phyloP scores from a whole-genome alignment of 2,113 vertebrate species.

The Onychorhynchus coronatus region DNA sequence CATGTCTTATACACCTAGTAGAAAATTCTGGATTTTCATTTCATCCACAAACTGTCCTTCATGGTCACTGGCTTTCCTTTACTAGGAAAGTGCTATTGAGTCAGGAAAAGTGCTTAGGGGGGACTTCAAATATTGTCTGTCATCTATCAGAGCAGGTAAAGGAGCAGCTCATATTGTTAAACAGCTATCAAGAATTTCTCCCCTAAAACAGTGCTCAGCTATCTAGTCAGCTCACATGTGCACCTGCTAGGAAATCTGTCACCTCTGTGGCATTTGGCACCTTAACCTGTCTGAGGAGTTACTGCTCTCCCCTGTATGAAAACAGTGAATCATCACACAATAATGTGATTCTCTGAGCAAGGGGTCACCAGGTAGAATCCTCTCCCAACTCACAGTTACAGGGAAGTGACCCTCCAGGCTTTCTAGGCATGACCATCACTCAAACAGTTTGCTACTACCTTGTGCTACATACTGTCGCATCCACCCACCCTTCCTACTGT shows the following conservation, averaged over 20 bases:
- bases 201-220: not conserved
- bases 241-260: not conserved
- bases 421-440: not conserved
- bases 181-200: not conserved
- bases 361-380: not conserved
- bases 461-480: not conserved
- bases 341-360: not conserved
- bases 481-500: not conserved
- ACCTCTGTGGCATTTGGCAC: not conserved
- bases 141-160: not conserved
- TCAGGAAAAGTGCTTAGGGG: not conserved
- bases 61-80: not conserved
- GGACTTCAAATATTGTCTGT: not conserved
- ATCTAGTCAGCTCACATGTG: not conserved
- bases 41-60: not conserved
- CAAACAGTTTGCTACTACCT: not conserved
- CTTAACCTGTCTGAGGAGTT: not conserved
- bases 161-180: not conserved
- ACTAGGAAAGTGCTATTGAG: not conserved
- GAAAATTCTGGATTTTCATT: not conserved
- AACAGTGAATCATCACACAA: not conserved
- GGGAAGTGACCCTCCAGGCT: not conserved
- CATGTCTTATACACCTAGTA: not conserved
- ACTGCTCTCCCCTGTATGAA: not conserved
- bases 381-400: not conserved